phyloP scores from a whole-genome alignment of 2,888 invertebrate species.

The Caenorhabditis macrosperma region DNA sequence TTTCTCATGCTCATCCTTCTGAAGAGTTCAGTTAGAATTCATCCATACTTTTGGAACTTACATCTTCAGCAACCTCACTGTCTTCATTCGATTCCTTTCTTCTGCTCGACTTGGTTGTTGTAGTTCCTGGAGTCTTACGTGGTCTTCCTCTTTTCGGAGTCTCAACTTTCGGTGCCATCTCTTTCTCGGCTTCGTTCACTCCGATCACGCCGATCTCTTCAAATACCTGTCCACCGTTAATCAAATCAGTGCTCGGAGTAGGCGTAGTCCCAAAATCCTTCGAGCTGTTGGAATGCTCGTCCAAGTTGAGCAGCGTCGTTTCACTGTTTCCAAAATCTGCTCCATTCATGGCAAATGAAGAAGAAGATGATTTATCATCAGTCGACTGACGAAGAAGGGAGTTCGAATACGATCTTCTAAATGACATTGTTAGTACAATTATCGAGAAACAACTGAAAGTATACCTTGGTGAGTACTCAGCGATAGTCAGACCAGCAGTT shows the following conservation, averaged over 20 bases:
- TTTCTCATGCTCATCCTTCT: conserved; percentile 56
- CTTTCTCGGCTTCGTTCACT: neutral
- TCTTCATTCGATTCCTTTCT: conserved; percentile 29
- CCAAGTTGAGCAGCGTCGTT: conserved; percentile 52
- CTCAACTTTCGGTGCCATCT: neutral
- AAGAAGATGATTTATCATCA: conserved; percentile 52
- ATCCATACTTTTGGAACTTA: conserved; percentile 1
- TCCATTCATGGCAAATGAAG: conserved; percentile 36
- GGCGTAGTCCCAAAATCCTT: conserved; percentile 40
- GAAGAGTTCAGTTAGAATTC: neutral
- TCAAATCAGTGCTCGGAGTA: conserved; percentile 27
- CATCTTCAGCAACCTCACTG: conserved; percentile 44
- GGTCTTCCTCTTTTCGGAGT: conserved; percentile 43
- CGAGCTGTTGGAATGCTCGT: conserved; percentile 50
- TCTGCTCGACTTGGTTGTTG: conserved; percentile 17
- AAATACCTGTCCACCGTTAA: conserved; percentile 15
- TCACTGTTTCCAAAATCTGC: conserved; percentile 27
- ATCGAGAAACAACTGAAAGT: neutral
- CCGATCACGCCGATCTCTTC: conserved; percentile 40
- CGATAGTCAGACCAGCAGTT: conserved; percentile 58
- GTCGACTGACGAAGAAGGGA: conserved; percentile 44
- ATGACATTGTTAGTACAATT: neutral
- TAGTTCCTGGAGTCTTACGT: conserved; percentile 32
- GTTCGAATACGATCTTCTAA: conserved; percentile 47
- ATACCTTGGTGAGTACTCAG: conserved; percentile 52